Evolutionary conservation across 2,888 invertebrate species (phyloP), one percentile per base, ranked within the genome.

Genomic region (Cantharis rustica): DNA sequence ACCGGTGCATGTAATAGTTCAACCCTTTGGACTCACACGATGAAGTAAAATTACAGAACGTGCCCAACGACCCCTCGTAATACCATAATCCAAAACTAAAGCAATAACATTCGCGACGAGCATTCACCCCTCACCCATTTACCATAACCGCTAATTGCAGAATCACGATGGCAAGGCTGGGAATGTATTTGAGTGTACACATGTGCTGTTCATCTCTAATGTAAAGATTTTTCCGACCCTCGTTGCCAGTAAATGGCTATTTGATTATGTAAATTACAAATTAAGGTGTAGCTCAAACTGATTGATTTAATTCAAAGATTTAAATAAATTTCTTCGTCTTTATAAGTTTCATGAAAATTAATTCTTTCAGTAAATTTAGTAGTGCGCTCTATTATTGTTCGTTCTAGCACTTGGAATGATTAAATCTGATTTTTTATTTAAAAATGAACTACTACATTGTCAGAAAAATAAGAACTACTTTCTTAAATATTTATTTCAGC

Each of bases 131-230:
- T 76, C 64, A 61, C 75, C 72, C 75, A 66, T 68, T 71, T 73
- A 69, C 74, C 70, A 79, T 77, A 80, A 80, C 82, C 82, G 77
- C 82, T 82, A 82, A 82, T 81, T 82, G 80, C 82, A 75, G 78
- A 79, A 81, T 81, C 80, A 81, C 80, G 75, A 75, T 71, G 76
- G 76, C 75, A 79, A 26, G 31, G 71, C 80, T 80, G 81, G 81
- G 82, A 81, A 81, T 80, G 80, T 80, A 81, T 82, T 82, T 81
- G 79, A 78, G 79, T 81, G 80, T 81, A 76, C 81, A 82, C 81
- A 82, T 82, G 81, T 81, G 81, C 68, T 27, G 71, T 75, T 79
- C 79, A 79, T 78, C 78, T 78, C 80, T 66, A 73, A 69, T 69
- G 66, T 73, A 72, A 80, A 70, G 77, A 78, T 80, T 81, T 81